Evolutionary conservation across 2,113 vertebrate genomes (phyloP).

Genomic region (Petrocephalus zakoni): DNA sequence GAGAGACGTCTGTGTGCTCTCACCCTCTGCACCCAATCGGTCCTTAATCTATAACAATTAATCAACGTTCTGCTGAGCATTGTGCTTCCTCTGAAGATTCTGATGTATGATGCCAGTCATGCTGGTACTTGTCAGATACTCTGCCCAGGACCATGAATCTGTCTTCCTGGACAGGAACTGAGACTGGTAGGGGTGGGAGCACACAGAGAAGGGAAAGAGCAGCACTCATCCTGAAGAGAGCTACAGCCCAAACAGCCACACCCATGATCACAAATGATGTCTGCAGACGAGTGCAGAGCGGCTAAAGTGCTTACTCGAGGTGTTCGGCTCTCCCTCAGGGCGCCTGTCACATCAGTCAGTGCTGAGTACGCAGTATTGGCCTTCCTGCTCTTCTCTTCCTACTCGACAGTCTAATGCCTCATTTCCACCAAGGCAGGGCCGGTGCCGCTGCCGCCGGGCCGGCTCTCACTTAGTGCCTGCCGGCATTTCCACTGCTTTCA

Average conservation of each 20-base stretch:
- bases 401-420: not conserved
- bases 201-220: not conserved
- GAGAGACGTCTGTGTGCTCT: not conserved
- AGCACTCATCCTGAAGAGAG: not conserved
- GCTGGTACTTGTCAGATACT: not conserved
- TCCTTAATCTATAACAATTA: not conserved
- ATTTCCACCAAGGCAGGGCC: too few relatives aligned
- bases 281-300: not conserved
- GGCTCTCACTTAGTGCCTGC: too few relatives aligned
- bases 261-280: not conserved
- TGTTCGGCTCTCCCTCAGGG: not conserved
- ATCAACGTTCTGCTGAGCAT: not conserved
- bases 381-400: not conserved
- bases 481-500: too few relatives aligned
- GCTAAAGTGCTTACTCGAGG: not conserved
- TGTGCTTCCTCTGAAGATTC: not conserved
- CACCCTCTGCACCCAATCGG: not conserved
- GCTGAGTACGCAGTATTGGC: not conserved
- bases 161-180: not conserved
- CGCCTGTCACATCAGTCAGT: not conserved
- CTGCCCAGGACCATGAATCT: not conserved
- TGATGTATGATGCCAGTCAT: not conserved
- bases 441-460: too few relatives aligned
- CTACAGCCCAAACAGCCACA: not conserved
- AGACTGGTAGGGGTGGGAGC: not conserved